These are phyloP conservation scores for Odobenus rosmarus DNA, from an alignment of 2,113 vertebrate genomes.

Conservation along the genomic window DNA sequence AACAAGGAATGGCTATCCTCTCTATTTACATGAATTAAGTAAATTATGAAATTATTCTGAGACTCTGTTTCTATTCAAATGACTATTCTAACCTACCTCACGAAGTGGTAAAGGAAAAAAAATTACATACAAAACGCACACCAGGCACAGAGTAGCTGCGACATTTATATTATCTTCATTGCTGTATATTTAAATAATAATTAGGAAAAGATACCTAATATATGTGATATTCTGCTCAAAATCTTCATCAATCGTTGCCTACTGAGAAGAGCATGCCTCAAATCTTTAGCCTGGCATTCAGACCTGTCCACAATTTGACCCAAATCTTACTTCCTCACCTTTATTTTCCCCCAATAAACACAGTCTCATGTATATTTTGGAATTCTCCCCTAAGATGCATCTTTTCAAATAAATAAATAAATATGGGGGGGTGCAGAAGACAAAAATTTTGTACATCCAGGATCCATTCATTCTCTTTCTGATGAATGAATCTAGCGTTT, in stretches of 20 bases:
- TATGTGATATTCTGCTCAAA: not conserved
- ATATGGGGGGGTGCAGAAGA: not conserved
- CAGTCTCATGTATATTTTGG: not conserved
- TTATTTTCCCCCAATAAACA: not conserved
- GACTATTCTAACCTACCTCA: not conserved
- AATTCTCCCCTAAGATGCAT: not conserved
- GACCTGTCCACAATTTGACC: not conserved
- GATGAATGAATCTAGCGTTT: not conserved
- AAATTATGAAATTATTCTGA: not conserved
- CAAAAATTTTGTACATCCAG: not conserved
- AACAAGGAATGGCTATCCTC: not conserved
- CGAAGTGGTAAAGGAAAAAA: not conserved
- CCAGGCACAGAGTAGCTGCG: not conserved
- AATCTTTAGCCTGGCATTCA: not conserved
- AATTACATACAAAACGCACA: not conserved
- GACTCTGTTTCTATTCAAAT: slow-evolving; percentile 1
- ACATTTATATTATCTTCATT: not conserved
- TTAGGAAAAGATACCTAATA: not conserved
- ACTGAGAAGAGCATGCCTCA: not conserved
- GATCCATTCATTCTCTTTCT: not conserved
- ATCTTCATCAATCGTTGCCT: not conserved
- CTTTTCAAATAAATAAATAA: not conserved
- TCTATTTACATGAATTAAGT: not conserved
- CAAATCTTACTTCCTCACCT: not conserved
- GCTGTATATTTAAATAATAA: not conserved